Evolutionary conservation across 2,888 invertebrate species (phyloP).

Genomic region (Argynnis bischoffii): DNA sequence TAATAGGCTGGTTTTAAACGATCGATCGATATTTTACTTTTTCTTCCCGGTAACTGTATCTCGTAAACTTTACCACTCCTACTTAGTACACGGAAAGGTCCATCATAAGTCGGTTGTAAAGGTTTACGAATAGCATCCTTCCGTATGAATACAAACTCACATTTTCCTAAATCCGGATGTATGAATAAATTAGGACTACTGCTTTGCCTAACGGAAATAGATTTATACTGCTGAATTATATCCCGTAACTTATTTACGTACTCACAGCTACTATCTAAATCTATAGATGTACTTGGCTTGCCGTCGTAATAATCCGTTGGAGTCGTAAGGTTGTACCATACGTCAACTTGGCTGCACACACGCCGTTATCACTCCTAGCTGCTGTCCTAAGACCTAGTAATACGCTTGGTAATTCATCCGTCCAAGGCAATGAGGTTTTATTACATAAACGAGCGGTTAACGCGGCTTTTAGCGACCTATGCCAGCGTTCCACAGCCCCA

Average conservation of each 20-base stretch:
- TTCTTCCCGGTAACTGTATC: neutral
- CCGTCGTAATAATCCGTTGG: neutral
- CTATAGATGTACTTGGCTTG: neutral
- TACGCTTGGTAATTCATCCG: slow-evolving; percentile 42
- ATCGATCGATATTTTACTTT: neutral
- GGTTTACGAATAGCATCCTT: slow-evolving; percentile 16
- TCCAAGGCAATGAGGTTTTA: slow-evolving; percentile 34
- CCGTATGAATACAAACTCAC: slow-evolving; percentile 14
- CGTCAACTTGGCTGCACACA: slow-evolving; percentile 39
- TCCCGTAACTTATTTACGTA: slow-evolving; percentile 22
- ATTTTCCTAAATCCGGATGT: slow-evolving; percentile 5
- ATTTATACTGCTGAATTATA: slow-evolving; percentile 2
- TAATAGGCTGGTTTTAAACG: slow-evolving; percentile 11
- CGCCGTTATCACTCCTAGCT: neutral
- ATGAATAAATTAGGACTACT: slow-evolving; percentile 10
- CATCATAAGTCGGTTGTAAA: slow-evolving; percentile 15
- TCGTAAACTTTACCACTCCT: slow-evolving; percentile 10
- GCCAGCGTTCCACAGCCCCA: slow-evolving; percentile 33
- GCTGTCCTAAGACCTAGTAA: neutral
- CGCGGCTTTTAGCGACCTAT: slow-evolving; percentile 34
- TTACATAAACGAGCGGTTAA: slow-evolving; percentile 17
- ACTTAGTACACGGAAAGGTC: slow-evolving; percentile 6
- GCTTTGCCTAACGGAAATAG: neutral
- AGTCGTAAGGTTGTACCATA: slow-evolving; percentile 13
- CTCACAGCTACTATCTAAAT: slow-evolving; percentile 27